A percentile compares a stretch with the other conserved stretches of the same genome.
These are phyloP conservation scores for Aporophyla nigra DNA, from an alignment of 2,888 invertebrate species.

Conservation along the genomic window DNA sequence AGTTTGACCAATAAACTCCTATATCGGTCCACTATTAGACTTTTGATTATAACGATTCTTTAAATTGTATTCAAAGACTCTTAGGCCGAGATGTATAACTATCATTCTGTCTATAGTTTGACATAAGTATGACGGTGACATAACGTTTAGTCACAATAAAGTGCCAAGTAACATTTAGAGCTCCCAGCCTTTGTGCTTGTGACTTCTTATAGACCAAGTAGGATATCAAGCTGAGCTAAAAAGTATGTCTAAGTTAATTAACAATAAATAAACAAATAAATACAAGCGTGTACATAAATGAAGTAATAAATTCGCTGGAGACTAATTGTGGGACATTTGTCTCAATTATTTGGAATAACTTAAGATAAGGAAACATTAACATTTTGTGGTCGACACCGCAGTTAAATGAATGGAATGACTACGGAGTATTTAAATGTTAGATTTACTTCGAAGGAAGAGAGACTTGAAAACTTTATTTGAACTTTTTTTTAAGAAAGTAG, in stretches of 20 bases:
- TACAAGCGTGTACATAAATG: slow-evolving; percentile 33
- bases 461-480: neutral
- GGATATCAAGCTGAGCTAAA: neutral
- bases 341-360: slow-evolving; percentile 61
- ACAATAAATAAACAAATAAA: slow-evolving; percentile 8
- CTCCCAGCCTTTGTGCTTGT: neutral
- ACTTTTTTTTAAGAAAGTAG: neutral
- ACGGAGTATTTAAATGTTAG: neutral
- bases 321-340: slow-evolving; percentile 59
- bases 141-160: neutral
- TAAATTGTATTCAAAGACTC: neutral
- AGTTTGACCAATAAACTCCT: too few species aligned
- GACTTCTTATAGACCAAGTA: neutral
- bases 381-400: slow-evolving; percentile 31
- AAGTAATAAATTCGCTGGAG: slow-evolving; percentile 43
- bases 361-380: slow-evolving; percentile 47
- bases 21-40: too few species aligned
- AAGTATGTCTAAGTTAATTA: neutral
- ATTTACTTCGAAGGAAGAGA: neutral
- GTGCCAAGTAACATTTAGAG: too few species aligned
- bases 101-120: neutral
- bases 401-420: slow-evolving; percentile 34
- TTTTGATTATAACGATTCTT: neutral
- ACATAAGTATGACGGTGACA: neutral
- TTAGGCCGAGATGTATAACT: neutral